Evolutionary conservation across 2,797 vertebrate genomes (phyloP).

Genomic region (Acipenser oxyrinchus): DNA sequence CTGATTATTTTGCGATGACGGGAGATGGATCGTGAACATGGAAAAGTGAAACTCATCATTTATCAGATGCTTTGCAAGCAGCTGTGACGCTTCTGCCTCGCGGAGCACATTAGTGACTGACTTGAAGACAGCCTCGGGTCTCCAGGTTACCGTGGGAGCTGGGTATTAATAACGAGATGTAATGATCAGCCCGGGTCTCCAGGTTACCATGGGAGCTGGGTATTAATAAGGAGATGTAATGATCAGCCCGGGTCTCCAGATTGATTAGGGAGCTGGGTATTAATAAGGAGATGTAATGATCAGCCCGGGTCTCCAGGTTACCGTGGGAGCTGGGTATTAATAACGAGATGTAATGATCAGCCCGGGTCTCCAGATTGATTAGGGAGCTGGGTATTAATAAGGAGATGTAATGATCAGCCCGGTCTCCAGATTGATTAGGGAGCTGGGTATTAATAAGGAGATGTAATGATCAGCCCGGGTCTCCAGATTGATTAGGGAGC

Average conservation of each 20-base stretch:
- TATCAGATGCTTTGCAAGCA: neutral
- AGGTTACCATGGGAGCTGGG: neutral
- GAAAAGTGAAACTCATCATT: neutral
- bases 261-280: neutral
- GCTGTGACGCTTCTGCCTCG: constrained; percentile 10
- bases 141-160: neutral
- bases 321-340: constrained; percentile 1
- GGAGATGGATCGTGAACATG: neutral
- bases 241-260: neutral
- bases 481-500: too few species aligned
- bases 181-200: neutral
- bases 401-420: neutral
- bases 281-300: neutral
- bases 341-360: neutral
- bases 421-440: too few species aligned
- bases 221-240: constrained; percentile 4
- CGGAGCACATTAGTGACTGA: constrained; percentile 5
- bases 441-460: neutral
- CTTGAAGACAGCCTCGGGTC: neutral
- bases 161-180: constrained; percentile 2
- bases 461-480: neutral
- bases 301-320: neutral
- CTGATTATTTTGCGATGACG: neutral
- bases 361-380: neutral
- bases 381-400: neutral